Evolutionary conservation across 2,888 invertebrate species (phyloP).

Genomic region (Crocallis elinguaria): DNA sequence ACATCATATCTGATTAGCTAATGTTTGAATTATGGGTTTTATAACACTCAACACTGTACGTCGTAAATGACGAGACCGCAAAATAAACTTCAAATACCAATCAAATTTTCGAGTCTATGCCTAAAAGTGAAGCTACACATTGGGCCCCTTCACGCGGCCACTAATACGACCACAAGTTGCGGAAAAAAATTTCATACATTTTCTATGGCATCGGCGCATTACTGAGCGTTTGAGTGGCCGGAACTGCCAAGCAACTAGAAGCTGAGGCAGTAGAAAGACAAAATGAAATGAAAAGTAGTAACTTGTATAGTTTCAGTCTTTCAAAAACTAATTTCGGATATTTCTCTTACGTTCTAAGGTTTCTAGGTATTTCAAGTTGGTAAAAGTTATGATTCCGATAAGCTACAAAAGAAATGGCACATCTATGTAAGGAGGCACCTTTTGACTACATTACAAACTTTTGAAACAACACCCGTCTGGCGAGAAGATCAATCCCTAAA

Average conservation of each 20-base stretch:
- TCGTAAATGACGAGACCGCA: no score
- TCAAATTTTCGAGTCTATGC: no score
- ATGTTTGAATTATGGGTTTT: background rate
- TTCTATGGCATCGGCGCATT: no score
- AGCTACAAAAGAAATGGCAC: slow-evolving; percentile 9
- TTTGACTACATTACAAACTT: slow-evolving; percentile 11
- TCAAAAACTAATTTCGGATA: background rate
- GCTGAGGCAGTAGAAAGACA: no score
- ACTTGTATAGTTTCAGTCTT: background rate
- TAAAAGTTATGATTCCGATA: slow-evolving; percentile 9
- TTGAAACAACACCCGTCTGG: background rate
- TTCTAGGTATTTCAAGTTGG: background rate
- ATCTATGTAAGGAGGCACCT: slow-evolving; percentile 5
- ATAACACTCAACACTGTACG: background rate
- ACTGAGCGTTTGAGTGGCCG: background rate
- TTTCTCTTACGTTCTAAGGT: background rate
- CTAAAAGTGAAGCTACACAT: no score
- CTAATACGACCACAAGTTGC: no score
- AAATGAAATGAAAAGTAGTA: background rate
- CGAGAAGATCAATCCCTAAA: slow-evolving; percentile 11
- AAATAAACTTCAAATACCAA: no score
- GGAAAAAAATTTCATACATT: no score
- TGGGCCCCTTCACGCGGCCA: no score
- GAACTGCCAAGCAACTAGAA: no score
- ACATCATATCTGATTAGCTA: background rate